Percentiles rank a stretch among this genome's conserved stretches.
phyloP scores from a whole-genome alignment of 2,113 vertebrate genomes.

The Pipra filicauda region DNA sequence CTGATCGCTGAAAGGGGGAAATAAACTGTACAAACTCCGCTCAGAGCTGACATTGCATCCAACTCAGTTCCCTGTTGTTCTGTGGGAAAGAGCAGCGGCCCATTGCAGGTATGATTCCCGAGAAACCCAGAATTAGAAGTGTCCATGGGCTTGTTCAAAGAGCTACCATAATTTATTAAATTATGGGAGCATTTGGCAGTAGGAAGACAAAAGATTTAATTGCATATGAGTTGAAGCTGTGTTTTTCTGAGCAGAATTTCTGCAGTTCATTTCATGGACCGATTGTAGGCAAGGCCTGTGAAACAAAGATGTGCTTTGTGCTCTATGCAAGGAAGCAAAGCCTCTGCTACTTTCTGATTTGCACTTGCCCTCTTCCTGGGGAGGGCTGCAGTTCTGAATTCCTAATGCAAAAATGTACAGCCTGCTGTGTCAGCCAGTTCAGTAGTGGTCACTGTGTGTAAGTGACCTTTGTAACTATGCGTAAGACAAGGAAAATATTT shows the following conservation, averaged over 20 bases:
- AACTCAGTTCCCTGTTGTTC: neutral
- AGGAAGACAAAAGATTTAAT: neutral
- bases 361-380: neutral
- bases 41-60: neutral
- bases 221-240: neutral
- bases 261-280: neutral
- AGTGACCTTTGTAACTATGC: neutral
- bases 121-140: neutral
- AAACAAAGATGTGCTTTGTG: neutral
- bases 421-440: neutral
- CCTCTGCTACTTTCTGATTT: neutral
- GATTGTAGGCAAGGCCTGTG: neutral
- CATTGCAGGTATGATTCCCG: neutral
- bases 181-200: neutral
- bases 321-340: fast-evolving
- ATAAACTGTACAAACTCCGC: neutral
- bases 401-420: neutral
- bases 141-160: neutral
- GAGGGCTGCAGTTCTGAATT: neutral
- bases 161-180: neutral
- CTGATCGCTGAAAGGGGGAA: neutral
- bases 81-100: neutral
- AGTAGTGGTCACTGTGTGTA: neutral
- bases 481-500: neutral
- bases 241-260: neutral